Evolutionary conservation across 1,140 invertebrate genomes (phyloP), one percentile per base, ranked within the genome.

Genomic region (Brachionus koreanus): DNA sequence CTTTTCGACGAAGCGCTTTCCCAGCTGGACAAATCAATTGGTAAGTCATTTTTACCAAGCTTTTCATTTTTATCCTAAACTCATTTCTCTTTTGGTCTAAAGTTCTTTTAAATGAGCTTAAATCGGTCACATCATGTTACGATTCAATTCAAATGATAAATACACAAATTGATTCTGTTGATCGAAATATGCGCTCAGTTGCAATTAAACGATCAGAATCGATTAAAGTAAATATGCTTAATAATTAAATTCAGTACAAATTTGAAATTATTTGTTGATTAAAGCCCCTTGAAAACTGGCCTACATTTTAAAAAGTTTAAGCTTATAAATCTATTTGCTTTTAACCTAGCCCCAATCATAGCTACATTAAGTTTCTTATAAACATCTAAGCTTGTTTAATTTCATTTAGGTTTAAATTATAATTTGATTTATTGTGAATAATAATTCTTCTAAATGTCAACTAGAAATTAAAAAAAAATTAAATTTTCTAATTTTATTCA

Each of bases 171-270:
- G 69, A 74, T 74, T 74, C 69, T 43, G 43, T 74, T 46, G 69
- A 74, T 74, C 69, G 69, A 74, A 74, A 74, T 46, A 74, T 74
- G 69, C 69, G 69, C 42, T 74, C 69, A 74, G 69, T 74, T 74
- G 69, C 69, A 74, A 74, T 74, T 74, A 74, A 74, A 74, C 69
- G 69, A 74, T 74, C 69, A 43, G 69, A 74, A 74, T 74, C 69
- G 69, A 74, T 74, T 46, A 74, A 74, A 74, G 69, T 74, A 74
- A 69, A 39, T 69, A 42, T 69, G 3, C 16, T 46, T 35, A 46
- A 35, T 74, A 46, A 46, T 74, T 23, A 4, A 25, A 74, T 46
- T 13, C 23, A 35, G 43, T 74, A 23, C 2, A 42, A 19, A 46
- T 43, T 23, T 46, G 12, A 29, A 29, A 29, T 29, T 29, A 1